Conservation (phyloP, 2,888 invertebrate species). For the Calameuta idolon region DNA sequence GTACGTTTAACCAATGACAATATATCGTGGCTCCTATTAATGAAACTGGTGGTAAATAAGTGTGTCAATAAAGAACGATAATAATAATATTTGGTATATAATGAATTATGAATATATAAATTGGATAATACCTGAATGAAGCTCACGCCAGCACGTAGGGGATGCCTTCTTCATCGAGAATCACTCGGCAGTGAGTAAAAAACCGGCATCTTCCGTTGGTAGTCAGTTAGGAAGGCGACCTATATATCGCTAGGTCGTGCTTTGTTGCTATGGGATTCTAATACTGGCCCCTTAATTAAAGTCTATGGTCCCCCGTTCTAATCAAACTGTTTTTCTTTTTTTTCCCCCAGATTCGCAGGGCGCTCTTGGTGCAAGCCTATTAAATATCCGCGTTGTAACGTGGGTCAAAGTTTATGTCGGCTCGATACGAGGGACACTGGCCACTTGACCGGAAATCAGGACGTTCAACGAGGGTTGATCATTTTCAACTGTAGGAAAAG, state of each 20-base stretch:
- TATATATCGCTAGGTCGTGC: constrained; percentile 64
- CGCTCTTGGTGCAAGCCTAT: constrained; percentile 39
- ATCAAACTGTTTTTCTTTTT: neutral
- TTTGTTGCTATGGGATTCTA: constrained; percentile 63
- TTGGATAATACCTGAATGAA: constrained; percentile 73
- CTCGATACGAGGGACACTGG: constrained; percentile 33
- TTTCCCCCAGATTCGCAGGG: constrained; percentile 31
- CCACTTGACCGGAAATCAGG: constrained; percentile 30
- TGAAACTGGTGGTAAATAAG: constrained; percentile 41
- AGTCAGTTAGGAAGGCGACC: constrained; percentile 67
- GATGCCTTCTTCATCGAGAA: constrained; percentile 67
- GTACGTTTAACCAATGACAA: neutral
- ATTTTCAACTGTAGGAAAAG: neutral
- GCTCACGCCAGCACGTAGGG: constrained; percentile 66
- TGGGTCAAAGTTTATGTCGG: neutral
- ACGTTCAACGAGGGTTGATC: neutral
- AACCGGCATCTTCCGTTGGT: constrained; percentile 67
- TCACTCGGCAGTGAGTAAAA: constrained; percentile 67
- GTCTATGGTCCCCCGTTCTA: constrained; percentile 19
- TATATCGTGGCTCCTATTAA: constrained; percentile 43
- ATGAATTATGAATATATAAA: constrained; percentile 70
- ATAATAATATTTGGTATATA: constrained; percentile 57
- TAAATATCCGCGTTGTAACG: constrained; percentile 38
- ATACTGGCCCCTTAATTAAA: constrained; percentile 28
- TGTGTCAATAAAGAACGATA: constrained; percentile 59